Conservation (phyloP, 1,140 invertebrate genomes). For the Thalassaphorura encarpata region DNA sequence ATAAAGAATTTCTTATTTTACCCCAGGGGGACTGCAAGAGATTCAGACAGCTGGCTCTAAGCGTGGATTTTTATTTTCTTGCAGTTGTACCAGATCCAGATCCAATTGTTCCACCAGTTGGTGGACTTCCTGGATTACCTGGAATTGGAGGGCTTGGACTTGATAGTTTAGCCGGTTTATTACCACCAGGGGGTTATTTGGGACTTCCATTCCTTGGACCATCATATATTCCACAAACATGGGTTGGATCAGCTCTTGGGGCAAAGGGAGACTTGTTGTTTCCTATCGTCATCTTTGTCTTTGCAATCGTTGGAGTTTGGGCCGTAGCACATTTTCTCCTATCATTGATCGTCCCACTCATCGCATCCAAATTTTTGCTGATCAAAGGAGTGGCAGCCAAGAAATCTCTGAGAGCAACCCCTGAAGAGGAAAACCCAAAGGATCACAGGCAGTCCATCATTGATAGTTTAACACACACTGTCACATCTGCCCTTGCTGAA, state of each 20-base stretch:
- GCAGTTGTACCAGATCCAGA: neutral
- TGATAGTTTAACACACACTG: no score
- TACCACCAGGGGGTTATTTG: neutral
- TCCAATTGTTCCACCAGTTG: neutral
- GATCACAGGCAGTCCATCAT: no score
- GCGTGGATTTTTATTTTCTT: neutral
- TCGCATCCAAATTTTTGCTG: no score
- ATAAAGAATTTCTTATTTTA: neutral
- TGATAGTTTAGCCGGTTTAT: constrained; percentile 1
- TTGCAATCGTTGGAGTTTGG: constrained; percentile 29
- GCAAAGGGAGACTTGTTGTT: constrained; percentile 28
- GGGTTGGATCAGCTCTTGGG: constrained; percentile 24
- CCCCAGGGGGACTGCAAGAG: neutral
- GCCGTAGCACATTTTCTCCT: constrained; percentile 26
- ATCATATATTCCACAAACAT: constrained; percentile 23
- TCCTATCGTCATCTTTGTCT: constrained; percentile 29
- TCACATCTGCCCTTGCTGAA: no score
- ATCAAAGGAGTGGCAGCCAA: no score
- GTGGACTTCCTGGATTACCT: no score
- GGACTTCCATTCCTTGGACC: constrained; percentile 21
- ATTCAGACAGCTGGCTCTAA: neutral
- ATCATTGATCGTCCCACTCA: constrained; percentile 22
- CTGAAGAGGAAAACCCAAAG: no score
- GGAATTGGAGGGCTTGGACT: no score
- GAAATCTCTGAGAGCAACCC: no score